phyloP scores from a whole-genome alignment of 2,113 vertebrate species.

The Ageneiosus marmoratus region DNA sequence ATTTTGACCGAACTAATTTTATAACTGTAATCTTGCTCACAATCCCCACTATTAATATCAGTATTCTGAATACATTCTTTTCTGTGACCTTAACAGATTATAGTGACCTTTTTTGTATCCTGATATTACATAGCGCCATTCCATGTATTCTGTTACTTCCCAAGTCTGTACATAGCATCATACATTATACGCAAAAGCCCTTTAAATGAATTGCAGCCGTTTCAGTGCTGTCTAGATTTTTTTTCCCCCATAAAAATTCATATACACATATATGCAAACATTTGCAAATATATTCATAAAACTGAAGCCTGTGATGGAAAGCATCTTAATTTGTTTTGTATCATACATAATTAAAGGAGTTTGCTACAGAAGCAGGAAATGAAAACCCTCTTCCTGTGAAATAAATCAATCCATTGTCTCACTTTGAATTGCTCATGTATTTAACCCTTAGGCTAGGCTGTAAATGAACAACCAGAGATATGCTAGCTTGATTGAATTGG shows the following conservation, averaged over 20 bases:
- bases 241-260: neutral
- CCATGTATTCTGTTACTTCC: no score
- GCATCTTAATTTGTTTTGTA: conserved; percentile 25
- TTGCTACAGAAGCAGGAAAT: conserved; percentile 16
- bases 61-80: no score
- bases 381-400: neutral
- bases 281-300: conserved; percentile 21
- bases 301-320: neutral
- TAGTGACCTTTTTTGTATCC: no score
- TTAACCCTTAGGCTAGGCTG: conserved; percentile 11
- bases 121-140: no score
- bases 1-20: no score
- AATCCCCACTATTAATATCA: no score
- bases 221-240: neutral
- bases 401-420: neutral
- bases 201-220: neutral
- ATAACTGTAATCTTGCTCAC: no score
- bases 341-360: conserved; percentile 13
- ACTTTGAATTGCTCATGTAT: neutral
- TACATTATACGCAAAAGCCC: neutral
- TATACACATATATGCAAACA: conserved; percentile 14
- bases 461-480: neutral
- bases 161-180: neutral
- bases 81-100: no score
- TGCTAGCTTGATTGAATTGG: neutral